These are phyloP conservation scores for Parnassius glacialis DNA, from an alignment of 2,888 invertebrate genomes.

Conservation along the genomic window DNA sequence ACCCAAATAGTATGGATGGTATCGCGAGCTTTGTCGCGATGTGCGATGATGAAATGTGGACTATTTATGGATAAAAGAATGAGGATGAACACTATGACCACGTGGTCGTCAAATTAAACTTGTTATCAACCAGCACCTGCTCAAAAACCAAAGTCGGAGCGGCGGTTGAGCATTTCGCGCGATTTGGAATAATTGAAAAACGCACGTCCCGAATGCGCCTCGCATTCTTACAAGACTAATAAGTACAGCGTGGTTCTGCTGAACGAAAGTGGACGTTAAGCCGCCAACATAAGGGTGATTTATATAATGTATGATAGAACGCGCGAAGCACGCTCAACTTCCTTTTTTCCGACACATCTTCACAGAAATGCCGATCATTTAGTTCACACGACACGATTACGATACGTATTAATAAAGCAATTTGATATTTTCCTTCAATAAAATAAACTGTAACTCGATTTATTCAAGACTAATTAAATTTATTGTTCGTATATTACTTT, in stretches of 20 bases:
- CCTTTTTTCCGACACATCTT: slow-evolving; percentile 53
- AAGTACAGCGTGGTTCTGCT: slow-evolving; percentile 34
- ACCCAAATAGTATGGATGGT: too few species aligned
- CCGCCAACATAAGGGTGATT: slow-evolving; percentile 12
- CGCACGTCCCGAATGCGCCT: slow-evolving; percentile 51
- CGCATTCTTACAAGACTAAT: slow-evolving; percentile 60
- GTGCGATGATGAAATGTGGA: too few species aligned
- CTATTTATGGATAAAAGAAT: too few species aligned
- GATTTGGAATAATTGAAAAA: slow-evolving; percentile 63
- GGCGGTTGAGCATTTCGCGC: slow-evolving; percentile 43
- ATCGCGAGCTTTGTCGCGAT: too few species aligned
- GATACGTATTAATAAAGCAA: slow-evolving; percentile 33
- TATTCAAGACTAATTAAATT: too few species aligned
- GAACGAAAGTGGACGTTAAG: slow-evolving; percentile 30
- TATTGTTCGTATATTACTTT: background rate
- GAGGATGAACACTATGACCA: too few species aligned
- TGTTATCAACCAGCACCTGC: slow-evolving; percentile 20
- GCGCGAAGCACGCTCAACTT: slow-evolving; percentile 37
- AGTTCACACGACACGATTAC: slow-evolving; percentile 46
- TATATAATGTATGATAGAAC: slow-evolving; percentile 10
- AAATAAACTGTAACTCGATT: too few species aligned
- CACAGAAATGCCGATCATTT: slow-evolving; percentile 50
- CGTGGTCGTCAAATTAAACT: background rate
- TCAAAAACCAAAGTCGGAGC: slow-evolving; percentile 24
- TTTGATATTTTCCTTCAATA: too few species aligned